phyloP scores from a whole-genome alignment of 2,113 vertebrate genomes.

The Ardeotis arabs region DNA sequence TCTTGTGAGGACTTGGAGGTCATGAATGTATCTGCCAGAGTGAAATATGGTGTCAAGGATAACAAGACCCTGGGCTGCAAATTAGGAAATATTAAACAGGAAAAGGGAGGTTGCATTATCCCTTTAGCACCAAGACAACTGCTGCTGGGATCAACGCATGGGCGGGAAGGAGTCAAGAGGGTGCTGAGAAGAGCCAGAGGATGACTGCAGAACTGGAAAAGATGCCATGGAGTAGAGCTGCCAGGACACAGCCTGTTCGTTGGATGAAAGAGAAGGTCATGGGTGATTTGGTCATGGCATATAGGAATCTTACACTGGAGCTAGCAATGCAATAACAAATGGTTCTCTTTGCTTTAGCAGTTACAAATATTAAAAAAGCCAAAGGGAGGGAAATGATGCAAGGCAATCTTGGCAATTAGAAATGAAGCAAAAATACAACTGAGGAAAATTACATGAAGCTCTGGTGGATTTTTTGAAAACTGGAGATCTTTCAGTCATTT shows the following conservation, averaged over 20 bases:
- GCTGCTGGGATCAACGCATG: background rate
- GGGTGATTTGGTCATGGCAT: background rate
- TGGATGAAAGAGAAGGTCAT: background rate
- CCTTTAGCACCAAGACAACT: background rate
- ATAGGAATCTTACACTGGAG: background rate
- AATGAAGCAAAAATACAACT: background rate
- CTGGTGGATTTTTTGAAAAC: background rate
- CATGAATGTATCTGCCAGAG: background rate
- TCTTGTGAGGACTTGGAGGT: background rate
- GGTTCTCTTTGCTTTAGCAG: background rate
- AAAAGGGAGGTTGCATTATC: constrained; percentile 20
- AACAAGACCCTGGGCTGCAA: background rate
- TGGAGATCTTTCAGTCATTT: background rate
- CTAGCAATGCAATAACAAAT: background rate
- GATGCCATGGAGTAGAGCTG: background rate
- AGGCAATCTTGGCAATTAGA: background rate
- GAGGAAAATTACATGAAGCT: background rate
- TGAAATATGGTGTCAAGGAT: background rate
- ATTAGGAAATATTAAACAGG: background rate
- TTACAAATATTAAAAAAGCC: background rate
- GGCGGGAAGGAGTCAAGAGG: background rate
- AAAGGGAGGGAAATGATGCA: background rate
- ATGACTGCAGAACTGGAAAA: constrained; percentile 26
- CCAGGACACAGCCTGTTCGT: background rate
- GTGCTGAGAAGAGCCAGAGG: background rate